Conservation (phyloP, 2,888 invertebrate genomes). For the Ceriagrion tenellum region DNA sequence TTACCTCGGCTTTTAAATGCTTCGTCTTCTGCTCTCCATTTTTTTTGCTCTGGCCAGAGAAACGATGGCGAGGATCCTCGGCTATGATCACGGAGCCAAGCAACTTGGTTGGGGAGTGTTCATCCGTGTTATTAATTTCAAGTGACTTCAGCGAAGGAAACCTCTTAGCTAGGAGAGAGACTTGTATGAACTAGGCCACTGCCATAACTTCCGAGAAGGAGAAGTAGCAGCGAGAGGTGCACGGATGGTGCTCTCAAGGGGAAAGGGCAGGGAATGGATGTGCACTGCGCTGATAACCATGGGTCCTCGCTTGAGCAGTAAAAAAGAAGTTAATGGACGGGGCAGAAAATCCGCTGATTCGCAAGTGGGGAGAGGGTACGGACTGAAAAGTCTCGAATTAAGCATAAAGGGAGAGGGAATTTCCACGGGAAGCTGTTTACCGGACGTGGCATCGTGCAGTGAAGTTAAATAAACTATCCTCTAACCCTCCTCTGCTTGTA, state of each 20-base stretch:
- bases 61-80: constrained; percentile 1
- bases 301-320: not conserved
- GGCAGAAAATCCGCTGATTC: not conserved
- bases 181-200: constrained; percentile 43
- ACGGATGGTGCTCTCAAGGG: not conserved
- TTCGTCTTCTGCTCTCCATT: not conserved
- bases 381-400: constrained; percentile 19
- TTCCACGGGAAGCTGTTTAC: not conserved
- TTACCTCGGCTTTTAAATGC: not conserved
- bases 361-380: not conserved
- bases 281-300: not conserved
- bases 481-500: not conserved
- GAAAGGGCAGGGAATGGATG: not conserved
- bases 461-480: not conserved
- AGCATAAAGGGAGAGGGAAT: not conserved
- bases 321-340: not conserved
- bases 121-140: constrained; percentile 63
- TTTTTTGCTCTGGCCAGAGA: not conserved
- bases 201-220: not conserved
- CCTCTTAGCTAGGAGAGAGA: constrained; percentile 39
- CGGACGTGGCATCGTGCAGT: not conserved
- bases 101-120: constrained; percentile 41
- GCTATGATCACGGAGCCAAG: constrained; percentile 8
- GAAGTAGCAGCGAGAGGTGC: not conserved
- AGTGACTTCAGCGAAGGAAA: constrained; percentile 11